Evolutionary conservation across 92 coral and sea anemone genomes (phyloP), one percentile per base, ranked within the genome.

Genomic region (Umimayanthus chanpuru): DNA sequence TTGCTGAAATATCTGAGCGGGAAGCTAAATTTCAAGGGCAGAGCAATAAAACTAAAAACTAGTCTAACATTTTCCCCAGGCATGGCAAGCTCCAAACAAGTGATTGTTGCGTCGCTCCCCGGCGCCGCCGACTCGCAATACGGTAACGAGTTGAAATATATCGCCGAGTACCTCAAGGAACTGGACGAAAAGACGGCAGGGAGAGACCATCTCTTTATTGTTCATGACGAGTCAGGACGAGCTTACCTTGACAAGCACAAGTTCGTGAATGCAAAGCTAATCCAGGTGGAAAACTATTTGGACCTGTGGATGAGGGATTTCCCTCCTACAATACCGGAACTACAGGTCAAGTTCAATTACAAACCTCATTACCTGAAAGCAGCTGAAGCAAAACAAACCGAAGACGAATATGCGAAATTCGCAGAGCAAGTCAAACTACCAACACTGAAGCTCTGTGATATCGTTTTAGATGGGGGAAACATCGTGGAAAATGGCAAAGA

Each of bases 221-320:
- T 91, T 12, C 92, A 91, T 85, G 91, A 92, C 61, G 58, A 84
- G 43, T 88, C 94, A 18, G 94, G 94, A 14, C 76, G 70, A 23
- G 70, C 77, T 53, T 88, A 82, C 36, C 81, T 89, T 10, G 77
- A 78, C 82, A 78, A 82, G 15, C 88, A 87, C 77, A 71, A 79
- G 28, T 88, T 92, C 50, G 56, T 82, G 50, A 90, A 90, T 77
- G 91, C 94, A 26, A 84, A 88, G 49, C 28, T 92, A 32, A 89
- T 92, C 49, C 88, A 90, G 67, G 90, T 86, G 12, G 90, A 89
- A 43, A 85, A 74, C 36, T 86, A 64, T 72, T 30, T 92, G 68
- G 94, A 92, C 43, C 70, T 92, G 44, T 92, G 94, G 94, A 90
- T 92, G 94, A 92, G 94, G 50, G 94, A 92, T 68, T 92, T 90